A percentile compares a stretch with the other conserved stretches of the same genome.
phyloP scores from a whole-genome alignment of 2,113 vertebrate species.

The Ceuthmochares aereus region DNA sequence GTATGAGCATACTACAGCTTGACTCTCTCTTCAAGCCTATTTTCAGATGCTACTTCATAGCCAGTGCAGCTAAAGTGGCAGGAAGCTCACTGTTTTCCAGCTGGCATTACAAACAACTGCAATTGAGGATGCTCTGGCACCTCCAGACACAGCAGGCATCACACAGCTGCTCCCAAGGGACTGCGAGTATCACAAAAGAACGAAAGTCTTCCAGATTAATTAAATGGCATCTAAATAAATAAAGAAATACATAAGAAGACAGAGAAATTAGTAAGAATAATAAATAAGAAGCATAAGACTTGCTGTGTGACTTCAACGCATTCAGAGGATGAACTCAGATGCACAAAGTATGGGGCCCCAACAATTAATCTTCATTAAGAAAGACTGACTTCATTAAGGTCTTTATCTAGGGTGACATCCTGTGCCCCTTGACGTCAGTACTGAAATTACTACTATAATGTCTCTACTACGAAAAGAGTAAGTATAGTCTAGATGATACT shows the following conservation, averaged over 20 bases:
- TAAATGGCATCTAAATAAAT: background rate
- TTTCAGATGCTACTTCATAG: background rate
- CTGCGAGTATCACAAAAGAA: background rate
- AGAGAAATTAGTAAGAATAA: too few species aligned
- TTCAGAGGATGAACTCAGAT: background rate
- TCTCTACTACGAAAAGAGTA: background rate
- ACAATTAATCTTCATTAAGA: slow-evolving; percentile 49
- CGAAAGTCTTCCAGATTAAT: background rate
- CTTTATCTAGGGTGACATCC: slow-evolving; percentile 43
- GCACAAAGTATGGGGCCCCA: background rate
- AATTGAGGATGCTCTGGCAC: background rate
- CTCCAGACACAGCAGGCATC: background rate
- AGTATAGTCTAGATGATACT: background rate
- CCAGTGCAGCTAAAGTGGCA: background rate
- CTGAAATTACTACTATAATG: background rate
- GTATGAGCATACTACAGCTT: fast-evolving
- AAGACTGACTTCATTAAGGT: slow-evolving; percentile 3
- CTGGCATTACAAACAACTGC: background rate
- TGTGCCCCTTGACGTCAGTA: slow-evolving; percentile 20
- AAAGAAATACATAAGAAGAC: too few species aligned
- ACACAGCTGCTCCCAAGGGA: background rate
- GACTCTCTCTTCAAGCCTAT: background rate
- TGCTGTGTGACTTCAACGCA: background rate
- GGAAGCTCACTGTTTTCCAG: background rate
- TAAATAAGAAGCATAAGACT: background rate